A percentile compares a stretch with the other conserved stretches of the same genome.
Conservation (phyloP, 1,140 invertebrate species). For the Lethrus apterus region DNA sequence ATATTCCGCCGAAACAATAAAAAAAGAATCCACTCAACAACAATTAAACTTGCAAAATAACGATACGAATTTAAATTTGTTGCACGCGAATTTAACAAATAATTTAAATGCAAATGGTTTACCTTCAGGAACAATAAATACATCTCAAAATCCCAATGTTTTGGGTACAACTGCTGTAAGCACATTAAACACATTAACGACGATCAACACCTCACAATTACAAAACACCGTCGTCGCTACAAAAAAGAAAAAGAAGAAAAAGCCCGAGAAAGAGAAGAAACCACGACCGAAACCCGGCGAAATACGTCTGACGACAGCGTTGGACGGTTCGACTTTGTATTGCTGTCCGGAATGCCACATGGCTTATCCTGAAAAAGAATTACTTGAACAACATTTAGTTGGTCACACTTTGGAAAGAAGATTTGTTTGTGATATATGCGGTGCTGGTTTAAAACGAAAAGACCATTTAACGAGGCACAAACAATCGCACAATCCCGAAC, state of each 20-base stretch:
- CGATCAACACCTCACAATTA: constrained; percentile 22
- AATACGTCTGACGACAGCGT: constrained; percentile 69
- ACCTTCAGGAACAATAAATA: constrained; percentile 10
- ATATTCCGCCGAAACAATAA: constrained; percentile 70
- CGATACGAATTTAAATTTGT: constrained; percentile 27
- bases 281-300: constrained; percentile 73
- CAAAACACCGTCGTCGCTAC: constrained; percentile 37
- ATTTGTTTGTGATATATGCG: constrained; percentile 81
- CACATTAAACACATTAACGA: constrained; percentile 21
- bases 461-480: constrained; percentile 75
- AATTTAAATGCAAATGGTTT: constrained; percentile 18
- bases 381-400: constrained; percentile 72
- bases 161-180: constrained; percentile 17
- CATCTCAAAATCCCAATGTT: constrained; percentile 27
- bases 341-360: constrained; percentile 82
- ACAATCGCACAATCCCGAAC: constrained; percentile 72
- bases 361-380: constrained; percentile 73
- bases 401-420: constrained; percentile 71
- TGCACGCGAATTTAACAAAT: constrained; percentile 21
- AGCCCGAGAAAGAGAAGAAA: constrained; percentile 69
- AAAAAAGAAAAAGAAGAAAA: constrained; percentile 82
- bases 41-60: constrained; percentile 30
- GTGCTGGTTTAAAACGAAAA: constrained; percentile 73
- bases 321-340: constrained; percentile 74
- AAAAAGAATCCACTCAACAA: constrained; percentile 51